Evolutionary conservation across 2,797 vertebrate genomes (phyloP).

Genomic region (Hybognathus amarus): DNA sequence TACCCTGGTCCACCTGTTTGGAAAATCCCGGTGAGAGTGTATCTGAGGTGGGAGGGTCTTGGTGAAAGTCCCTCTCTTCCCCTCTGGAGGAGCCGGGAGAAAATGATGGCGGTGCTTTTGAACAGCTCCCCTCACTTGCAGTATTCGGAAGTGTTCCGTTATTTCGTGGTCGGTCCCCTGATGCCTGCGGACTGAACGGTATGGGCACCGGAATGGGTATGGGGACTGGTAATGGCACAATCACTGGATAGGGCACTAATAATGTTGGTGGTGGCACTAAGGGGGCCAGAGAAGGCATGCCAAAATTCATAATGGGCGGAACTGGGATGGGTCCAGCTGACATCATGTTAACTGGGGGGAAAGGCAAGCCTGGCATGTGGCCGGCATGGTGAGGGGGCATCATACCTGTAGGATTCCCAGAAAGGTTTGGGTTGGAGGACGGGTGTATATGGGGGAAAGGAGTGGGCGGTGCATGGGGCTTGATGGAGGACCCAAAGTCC

Average conservation of each 20-base stretch:
- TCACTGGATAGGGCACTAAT: constrained; percentile 97
- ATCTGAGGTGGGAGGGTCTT: constrained; percentile 80
- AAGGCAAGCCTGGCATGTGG: constrained; percentile 87
- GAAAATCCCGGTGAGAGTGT: constrained; percentile 84
- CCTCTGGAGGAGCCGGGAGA: constrained; percentile 75
- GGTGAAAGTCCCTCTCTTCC: constrained; percentile 81
- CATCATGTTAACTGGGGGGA: constrained; percentile 94
- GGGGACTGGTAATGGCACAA: constrained; percentile 95
- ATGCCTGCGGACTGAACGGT: constrained; percentile 87
- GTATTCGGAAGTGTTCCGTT: constrained; percentile 82
- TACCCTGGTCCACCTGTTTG: constrained; percentile 82
- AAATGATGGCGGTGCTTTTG: constrained; percentile 80
- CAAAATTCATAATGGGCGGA: constrained; percentile 96
- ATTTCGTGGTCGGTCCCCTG: constrained; percentile 85
- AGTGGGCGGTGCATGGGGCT: constrained; percentile 95
- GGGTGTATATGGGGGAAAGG: constrained; percentile 90
- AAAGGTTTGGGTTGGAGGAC: constrained; percentile 86
- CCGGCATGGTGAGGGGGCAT: constrained; percentile 85
- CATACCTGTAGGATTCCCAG: constrained; percentile 87
- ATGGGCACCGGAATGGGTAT: constrained; percentile 97
- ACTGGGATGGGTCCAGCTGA: constrained; percentile 91
- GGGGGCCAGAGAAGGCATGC: constrained; percentile 96
- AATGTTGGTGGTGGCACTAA: constrained; percentile 96
- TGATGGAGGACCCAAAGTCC: constrained; percentile 84
- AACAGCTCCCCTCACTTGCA: constrained; percentile 80